Base-by-base conservation (phyloP, 1,140 invertebrate species). In the Drosophila funebris region DNA sequence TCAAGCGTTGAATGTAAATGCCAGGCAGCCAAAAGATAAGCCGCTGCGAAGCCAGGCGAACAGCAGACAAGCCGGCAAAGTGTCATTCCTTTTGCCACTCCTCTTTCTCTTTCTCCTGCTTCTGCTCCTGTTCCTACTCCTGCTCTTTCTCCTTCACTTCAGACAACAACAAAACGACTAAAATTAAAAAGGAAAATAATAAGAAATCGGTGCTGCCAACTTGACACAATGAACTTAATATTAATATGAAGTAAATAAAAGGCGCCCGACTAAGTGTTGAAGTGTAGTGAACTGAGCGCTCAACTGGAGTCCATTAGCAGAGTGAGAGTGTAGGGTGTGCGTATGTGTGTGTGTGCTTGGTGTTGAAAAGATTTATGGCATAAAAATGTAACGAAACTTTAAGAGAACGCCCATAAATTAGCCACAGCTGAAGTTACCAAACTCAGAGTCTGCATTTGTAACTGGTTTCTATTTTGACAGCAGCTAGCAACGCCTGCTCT, bases 221-320 rank as follows among this genome's bases (percentile, higher is more conserved):
- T 85, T 82, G 74, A 85, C 82, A 85, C 82, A 85, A 87, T 85
- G 82, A 87, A 85, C 80, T 87, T 87, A 85, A 82, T 82, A 87
- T 87, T 87, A 81, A 87, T 87, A 87, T 78, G 66, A 69, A 85
- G 81, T 81, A 87, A 87, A 85, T 85, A 85, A 85, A 85, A 81
- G 70, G 69, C 82, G 33, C 43, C 69, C 33, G 13, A 41, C 52
- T 20, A 78, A 82, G 79, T 82, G 79, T 64, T 82, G 64, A 75
- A 82, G 64, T 61, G 53, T 43, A 79, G 71, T 75, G 60, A 75
- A 73, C 76, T 73, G 72, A 61, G 68, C 66, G 68, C 66, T 68
- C 66, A 53, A 33, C 36, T 52, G 46, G 48, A 61, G 56, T 69
- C 36, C 37, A 69, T 70, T 70, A 63, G 60, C n/a, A 54, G 48